Base-by-base conservation (phyloP, 1,140 invertebrate species). In the Holotrichia oblita region DNA sequence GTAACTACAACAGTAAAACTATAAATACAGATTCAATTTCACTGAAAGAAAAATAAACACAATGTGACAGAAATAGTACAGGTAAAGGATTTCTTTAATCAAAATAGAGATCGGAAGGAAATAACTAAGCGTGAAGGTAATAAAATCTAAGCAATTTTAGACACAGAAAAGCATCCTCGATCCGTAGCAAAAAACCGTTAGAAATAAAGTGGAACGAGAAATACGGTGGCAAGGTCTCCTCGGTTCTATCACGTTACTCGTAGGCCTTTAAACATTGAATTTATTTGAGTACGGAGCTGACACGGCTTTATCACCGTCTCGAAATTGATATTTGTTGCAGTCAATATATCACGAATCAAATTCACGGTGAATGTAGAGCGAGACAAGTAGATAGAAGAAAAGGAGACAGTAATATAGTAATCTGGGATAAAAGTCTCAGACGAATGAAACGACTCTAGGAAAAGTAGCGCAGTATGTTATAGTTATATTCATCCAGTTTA, bases 291-390 rank as follows among this genome's bases (percentile, higher is more conserved):
- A 27, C 61, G 61, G 61, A 22, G 24, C 17, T 64, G 61, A 22
- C 61, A 22, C n/a, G n/a, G n/a, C n/a, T n/a, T n/a, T n/a, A n/a
- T n/a, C n/a, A n/a, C n/a, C n/a, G n/a, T n/a, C n/a, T n/a, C 61
- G 61, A 64, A 64, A 64, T 64, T 64, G 61, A 64, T 64, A 64
- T 64, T 64, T 64, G 61, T 64, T 64, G 61, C 61, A 64, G 61
- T 64, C 61, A 20, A 64, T 64, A 64, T 64, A 22, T 64, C 17
- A 64, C 17, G 61, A 64, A 64, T 64, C 61, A 64, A 64, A 64
- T 64, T 64, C 61, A 1, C 61, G 61, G 61, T 4, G 61, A 64
- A 64, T 64, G 7, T 14, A 8, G 3, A 48, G 44, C 12, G n/a
- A 64, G 20, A 64, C 61, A 17, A 27, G 61, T 17, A 27, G 61